Base-by-base conservation (phyloP, 2,113 vertebrate genomes). In the Herpailurus yagouaroundi region DNA sequence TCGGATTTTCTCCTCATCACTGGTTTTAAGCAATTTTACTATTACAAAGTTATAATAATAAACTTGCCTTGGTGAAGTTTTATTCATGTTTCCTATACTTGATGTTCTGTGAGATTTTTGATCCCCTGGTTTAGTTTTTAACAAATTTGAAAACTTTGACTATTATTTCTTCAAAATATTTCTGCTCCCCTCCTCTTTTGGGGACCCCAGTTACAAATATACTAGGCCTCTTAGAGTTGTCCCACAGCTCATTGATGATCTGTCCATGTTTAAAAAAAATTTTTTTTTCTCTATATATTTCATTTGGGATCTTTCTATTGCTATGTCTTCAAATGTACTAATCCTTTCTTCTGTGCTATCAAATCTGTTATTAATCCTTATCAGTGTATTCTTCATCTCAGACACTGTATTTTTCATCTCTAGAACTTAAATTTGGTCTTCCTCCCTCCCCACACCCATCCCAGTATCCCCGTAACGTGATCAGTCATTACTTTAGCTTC, bases 1-100 rank as follows among this genome's bases (percentile, higher is more conserved):
- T 96, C 45, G 66, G n/a, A 80, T 92, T 92, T 95, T 66, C 64
- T 97, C 45, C 83, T 88, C 93, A 60, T 88, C 29, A 77, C 16
- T 52, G 1, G 12, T 66, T 86, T 94, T 91, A 90, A 96, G 36
- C 18, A 95, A 80, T 71, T 66, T 90, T 91, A 19, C 74, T 73
- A 50, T 71, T 36, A 63, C 68, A 15, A 84, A 76, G 23, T 66
- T 57, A 74, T 74, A 66, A 76, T 76, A 76, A 76, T 91, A 84
- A 95, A 84, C 23, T 73, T 82, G 23, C 29, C n/a, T 92, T 76
- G 7, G 8, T 83, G 63, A 95, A 95, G 5, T 91, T 86, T 52
- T 83, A 69, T 69, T 92, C 38, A 68, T 80, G 27, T 64, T 92
- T 94, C 13, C 85, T 85, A 13, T 95, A 12, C 21, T 96, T 94